These are phyloP conservation scores for Danio jaintianensis DNA, from an alignment of 2,797 vertebrate species.

Conservation along the genomic window DNA sequence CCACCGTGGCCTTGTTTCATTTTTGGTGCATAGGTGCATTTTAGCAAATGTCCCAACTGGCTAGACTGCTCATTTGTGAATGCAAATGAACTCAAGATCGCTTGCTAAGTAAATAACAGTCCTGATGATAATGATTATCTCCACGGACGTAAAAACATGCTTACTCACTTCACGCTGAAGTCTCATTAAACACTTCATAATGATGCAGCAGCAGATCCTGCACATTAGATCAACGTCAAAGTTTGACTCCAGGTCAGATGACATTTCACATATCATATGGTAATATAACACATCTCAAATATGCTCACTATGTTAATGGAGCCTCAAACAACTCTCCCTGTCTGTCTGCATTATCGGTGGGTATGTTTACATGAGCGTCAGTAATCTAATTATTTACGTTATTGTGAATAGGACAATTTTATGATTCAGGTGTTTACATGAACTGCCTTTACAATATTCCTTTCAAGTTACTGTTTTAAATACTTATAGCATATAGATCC, in stretches of 20 bases:
- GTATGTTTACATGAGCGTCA: too few species aligned
- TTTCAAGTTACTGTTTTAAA: too few species aligned
- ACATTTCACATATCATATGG: background rate
- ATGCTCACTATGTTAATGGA: constrained; percentile 1
- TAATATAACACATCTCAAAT: constrained; percentile 2
- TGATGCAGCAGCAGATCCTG: constrained; percentile 12
- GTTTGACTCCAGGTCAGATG: constrained; percentile 15
- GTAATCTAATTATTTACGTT: too few species aligned
- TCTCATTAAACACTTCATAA: constrained; percentile 32
- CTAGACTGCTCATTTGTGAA: background rate
- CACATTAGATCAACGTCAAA: constrained; percentile 42
- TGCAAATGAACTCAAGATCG: constrained; percentile 38
- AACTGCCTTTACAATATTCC: too few species aligned
- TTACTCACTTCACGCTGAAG: constrained; percentile 1
- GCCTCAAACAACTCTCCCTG: constrained; percentile 15
- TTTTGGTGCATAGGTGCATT: too few species aligned
- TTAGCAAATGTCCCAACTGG: constrained; percentile 25
- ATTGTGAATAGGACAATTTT: too few species aligned
- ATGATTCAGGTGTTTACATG: too few species aligned
- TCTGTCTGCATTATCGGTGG: constrained; percentile 15
- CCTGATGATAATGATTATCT: constrained; percentile 25
- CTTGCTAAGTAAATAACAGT: constrained; percentile 46
- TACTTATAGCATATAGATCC: too few species aligned
- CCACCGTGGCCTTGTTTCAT: too few species aligned
- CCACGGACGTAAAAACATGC: constrained; percentile 17